Percentiles rank a stretch among this genome's conserved stretches.
Conservation (phyloP, 2,888 invertebrate genomes). For the Melipona bicolor region DNA sequence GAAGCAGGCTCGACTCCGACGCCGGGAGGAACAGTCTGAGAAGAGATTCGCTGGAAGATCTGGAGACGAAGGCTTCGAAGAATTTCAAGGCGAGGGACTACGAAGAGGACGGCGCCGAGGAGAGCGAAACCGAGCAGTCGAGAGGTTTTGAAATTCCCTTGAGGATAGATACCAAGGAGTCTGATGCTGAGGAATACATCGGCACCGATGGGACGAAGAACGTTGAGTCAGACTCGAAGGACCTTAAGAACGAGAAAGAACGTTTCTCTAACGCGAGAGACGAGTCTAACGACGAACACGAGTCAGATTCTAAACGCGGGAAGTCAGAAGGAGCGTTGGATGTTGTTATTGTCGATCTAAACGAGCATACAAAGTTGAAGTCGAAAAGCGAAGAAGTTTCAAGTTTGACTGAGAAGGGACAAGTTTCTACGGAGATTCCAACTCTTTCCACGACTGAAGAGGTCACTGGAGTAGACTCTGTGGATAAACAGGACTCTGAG, state of each 20-base stretch:
- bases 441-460: conserved; percentile 27
- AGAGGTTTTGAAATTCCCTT: conserved; percentile 19
- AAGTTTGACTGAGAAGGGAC: not conserved
- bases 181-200: conserved; percentile 52
- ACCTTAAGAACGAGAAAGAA: not conserved
- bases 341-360: conserved; percentile 47
- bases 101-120: not conserved
- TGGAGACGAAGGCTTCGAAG: conserved; percentile 53
- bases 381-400: not conserved
- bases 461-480: not conserved
- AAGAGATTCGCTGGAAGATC: conserved; percentile 41
- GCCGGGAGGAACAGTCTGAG: not conserved
- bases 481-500: not conserved
- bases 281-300: not conserved
- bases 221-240: not conserved
- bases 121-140: not conserved
- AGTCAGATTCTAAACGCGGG: not conserved
- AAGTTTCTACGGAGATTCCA: conserved; percentile 15
- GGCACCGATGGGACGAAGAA: conserved; percentile 8
- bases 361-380: conserved; percentile 52
- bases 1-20: not conserved
- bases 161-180: conserved; percentile 13
- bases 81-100: conserved; percentile 44
- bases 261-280: conserved; percentile 25
- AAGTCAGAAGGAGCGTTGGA: conserved; percentile 35